These are phyloP conservation scores for Centropristis striata DNA, from an alignment of 2,113 vertebrate species.

Conservation along the genomic window DNA sequence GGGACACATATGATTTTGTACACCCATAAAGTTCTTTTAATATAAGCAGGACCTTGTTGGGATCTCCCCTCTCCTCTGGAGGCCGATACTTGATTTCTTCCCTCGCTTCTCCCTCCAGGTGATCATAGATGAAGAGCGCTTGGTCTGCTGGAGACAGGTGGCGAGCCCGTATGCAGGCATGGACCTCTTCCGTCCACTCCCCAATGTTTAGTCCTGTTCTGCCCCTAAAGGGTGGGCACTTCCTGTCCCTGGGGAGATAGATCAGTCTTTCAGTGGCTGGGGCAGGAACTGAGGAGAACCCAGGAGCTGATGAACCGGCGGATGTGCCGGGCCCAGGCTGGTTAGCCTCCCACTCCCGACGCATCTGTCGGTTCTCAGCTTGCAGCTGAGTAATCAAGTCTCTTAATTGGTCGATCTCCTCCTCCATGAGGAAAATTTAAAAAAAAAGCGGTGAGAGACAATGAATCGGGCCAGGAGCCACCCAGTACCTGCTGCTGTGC, in stretches of 20 bases:
- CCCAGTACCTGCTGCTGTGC: no score
- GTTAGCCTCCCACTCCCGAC: not conserved
- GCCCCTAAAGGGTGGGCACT: no score
- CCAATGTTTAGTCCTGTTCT: not conserved
- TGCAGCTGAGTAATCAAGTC: no score
- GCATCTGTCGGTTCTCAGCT: not conserved
- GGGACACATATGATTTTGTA: slow-evolving; percentile 16
- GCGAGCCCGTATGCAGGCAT: no score
- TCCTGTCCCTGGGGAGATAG: not conserved
- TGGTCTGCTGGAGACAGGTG: no score
- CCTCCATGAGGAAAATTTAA: not conserved
- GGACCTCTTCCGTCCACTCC: slow-evolving; percentile 20
- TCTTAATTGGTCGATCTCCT: not conserved
- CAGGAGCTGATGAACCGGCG: not conserved
- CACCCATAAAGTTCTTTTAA: slow-evolving; percentile 12
- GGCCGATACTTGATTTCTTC: slow-evolving; percentile 27
- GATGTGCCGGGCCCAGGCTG: not conserved
- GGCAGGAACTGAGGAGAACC: not conserved
- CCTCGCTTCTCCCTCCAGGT: slow-evolving; percentile 19
- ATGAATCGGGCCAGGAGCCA: no score
- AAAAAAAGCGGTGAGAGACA: not conserved
- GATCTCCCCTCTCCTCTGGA: slow-evolving; percentile 5
- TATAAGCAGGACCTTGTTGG: slow-evolving; percentile 2
- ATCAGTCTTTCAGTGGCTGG: not conserved
- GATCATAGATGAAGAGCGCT: slow-evolving; percentile 33